Percentiles rank a stretch among this genome's conserved stretches.
Evolutionary conservation across 2,113 vertebrate species (phyloP).

Genomic region (Elachura formosa): DNA sequence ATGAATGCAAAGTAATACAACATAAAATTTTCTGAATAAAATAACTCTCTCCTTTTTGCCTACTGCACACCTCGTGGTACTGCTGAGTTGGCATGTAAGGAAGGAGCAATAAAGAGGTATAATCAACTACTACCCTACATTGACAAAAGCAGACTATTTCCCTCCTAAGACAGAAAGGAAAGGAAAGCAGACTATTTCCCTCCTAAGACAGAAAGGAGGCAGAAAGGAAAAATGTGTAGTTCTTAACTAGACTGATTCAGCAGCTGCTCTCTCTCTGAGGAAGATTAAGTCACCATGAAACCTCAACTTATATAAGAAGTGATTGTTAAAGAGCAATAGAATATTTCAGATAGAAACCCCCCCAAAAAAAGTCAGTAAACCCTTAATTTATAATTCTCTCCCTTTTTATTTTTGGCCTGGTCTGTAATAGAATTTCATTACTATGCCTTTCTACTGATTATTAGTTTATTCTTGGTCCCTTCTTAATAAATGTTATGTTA

Average conservation of each 20-base stretch:
- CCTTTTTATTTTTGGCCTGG: neutral
- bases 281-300: neutral
- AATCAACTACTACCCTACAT: neutral
- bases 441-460: neutral
- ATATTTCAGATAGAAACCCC: neutral
- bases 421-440: neutral
- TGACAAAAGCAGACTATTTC: conserved; percentile 7
- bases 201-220: neutral
- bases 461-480: neutral
- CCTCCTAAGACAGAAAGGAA: conserved; percentile 15
- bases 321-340: neutral
- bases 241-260: neutral
- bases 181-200: neutral
- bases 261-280: neutral
- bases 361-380: neutral
- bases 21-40: conserved; percentile 1
- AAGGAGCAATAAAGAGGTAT: neutral
- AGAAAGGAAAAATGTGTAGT: neutral
- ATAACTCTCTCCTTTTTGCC: neutral
- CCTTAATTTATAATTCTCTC: neutral
- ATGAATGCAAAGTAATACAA: neutral
- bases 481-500: neutral
- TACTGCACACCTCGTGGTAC: neutral
- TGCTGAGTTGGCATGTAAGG: neutral
- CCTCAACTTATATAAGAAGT: neutral